Base-by-base conservation (phyloP, 1,140 invertebrate genomes). In the Brachionus rubens region DNA sequence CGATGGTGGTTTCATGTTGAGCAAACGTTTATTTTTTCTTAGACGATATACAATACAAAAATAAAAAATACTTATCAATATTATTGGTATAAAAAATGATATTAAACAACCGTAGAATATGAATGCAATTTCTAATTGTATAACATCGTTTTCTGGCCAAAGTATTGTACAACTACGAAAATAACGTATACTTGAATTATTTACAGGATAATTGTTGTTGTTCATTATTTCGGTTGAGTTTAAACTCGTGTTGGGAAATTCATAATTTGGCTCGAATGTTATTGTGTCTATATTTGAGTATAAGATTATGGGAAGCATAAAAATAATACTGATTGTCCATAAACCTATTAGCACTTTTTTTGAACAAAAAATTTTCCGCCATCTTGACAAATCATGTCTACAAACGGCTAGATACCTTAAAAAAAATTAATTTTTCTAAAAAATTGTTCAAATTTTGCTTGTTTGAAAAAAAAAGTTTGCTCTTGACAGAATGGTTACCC, bases 31-130 rank as follows among this genome's bases (percentile, higher is more conserved):
- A 24, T 75, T 54, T 41, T 46, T 56, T 43, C 43, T 50, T 47
- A 75, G 33, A 16, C 41, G 50, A 47, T 30, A 33, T 30, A 75
- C 26, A 14, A 75, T 75, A 14, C 54, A 16, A 28, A 75, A 36
- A 75, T 75, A 54, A 75, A 56, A 75, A 30, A 46, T n/a, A 47
- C 30, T 75, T 14, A 75, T 75, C 33, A 75, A n/a, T 2, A 75
- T 21, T n/a, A 75, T 41, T n/a, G 72, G 72, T 47, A 75, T 56
- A 59, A 75, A 54, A 59, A 56, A 75, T 0, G 72, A 54, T 16
- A 75, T 33, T 41, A 54, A 19, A 50, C 43, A 50, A 21, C 68
- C 47, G 19, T 50, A 72, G 12, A 72, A 40, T 50, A 50, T 72
- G 68, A 72, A 72, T 0, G 50, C 68, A 21, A 50, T 33, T 30